Conservation (phyloP, 2,888 invertebrate genomes). For the Chrysolina oricalcia region DNA sequence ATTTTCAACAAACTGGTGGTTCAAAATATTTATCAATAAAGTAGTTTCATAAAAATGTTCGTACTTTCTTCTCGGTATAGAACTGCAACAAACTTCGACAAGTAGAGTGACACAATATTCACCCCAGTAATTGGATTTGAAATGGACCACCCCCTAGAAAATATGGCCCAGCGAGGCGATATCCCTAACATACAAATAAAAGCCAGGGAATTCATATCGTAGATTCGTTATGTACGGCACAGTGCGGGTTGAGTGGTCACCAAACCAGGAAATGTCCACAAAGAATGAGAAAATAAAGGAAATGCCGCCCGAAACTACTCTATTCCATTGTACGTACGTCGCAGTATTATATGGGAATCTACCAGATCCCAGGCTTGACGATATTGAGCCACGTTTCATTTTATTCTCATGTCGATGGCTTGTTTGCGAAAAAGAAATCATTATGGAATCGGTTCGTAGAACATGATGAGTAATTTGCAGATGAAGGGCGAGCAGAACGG, state of each 20-base stretch:
- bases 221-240: background rate
- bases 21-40: too few species aligned
- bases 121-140: too few species aligned
- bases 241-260: background rate
- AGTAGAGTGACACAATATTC: too few species aligned
- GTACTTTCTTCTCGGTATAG: too few species aligned
- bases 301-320: background rate
- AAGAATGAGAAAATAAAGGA: background rate
- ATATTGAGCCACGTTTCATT: background rate
- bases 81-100: too few species aligned
- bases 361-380: background rate
- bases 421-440: background rate
- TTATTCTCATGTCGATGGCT: background rate
- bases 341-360: background rate
- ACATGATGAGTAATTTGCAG: too few species aligned
- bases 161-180: background rate
- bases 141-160: too few species aligned
- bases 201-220: background rate
- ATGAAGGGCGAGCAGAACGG: too few species aligned
- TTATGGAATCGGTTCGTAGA: too few species aligned
- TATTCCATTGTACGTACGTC: background rate
- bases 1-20: too few species aligned
- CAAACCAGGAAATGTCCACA: constrained; percentile 1
- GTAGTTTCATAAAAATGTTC: too few species aligned
- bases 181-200: background rate